Evolutionary conservation across 2,797 vertebrate genomes (phyloP).

Genomic region (Choloepus didactylus): DNA sequence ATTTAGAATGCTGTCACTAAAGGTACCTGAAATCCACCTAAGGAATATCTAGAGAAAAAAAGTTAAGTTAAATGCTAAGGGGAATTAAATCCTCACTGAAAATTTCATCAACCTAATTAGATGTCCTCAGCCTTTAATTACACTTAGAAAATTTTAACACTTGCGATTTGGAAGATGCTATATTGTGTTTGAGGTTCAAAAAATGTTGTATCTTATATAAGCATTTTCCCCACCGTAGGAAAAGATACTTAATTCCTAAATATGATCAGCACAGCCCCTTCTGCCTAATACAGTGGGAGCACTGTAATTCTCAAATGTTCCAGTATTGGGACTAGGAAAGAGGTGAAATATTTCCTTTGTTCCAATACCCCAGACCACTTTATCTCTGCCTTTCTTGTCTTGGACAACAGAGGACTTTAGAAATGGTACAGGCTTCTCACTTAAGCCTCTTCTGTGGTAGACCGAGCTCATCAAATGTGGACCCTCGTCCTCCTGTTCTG

Average conservation of each 20-base stretch:
- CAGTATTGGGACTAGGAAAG: neutral
- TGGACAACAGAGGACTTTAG: neutral
- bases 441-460: neutral
- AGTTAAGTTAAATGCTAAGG: conserved; percentile 50
- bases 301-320: neutral
- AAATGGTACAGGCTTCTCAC: neutral
- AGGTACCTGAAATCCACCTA: neutral
- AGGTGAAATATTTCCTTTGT: neutral
- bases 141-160: conserved; percentile 61
- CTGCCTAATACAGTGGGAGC: neutral
- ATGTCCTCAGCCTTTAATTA: conserved; percentile 76
- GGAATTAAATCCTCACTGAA: conserved; percentile 76
- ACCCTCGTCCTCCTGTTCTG: neutral
- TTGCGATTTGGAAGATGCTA: conserved; percentile 58
- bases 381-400: neutral
- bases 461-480: neutral
- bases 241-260: neutral
- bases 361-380: neutral
- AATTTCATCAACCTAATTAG: conserved; percentile 79
- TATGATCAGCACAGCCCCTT: neutral
- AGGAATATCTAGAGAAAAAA: conserved; percentile 48
- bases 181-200: neutral
- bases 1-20: conserved; percentile 41
- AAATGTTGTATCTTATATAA: neutral
- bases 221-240: neutral